Evolutionary conservation across 2,113 vertebrate genomes (phyloP).

Genomic region (Misgurnus anguillicaudatus): DNA sequence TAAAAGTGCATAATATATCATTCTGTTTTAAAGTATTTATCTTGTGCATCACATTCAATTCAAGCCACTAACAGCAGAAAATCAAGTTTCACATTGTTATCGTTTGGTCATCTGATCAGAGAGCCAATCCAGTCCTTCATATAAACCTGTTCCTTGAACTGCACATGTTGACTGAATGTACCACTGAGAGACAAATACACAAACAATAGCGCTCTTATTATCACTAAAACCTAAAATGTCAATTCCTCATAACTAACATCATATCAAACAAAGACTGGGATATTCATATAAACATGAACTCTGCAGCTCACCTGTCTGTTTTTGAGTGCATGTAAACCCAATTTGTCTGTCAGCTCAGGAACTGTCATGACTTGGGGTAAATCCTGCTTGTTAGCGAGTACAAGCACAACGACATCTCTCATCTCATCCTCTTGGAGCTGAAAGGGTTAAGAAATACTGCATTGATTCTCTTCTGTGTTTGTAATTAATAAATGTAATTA

Average conservation of each 20-base stretch:
- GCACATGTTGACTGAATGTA: constrained; percentile 87
- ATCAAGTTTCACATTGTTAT: constrained; percentile 57
- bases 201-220: neutral
- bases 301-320: constrained; percentile 65
- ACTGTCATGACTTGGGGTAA: constrained; percentile 85
- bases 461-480: neutral
- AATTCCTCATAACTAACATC: neutral
- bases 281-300: too few relatives aligned
- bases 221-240: neutral
- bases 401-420: constrained; percentile 80
- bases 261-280: neutral
- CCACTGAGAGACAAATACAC: constrained; percentile 73
- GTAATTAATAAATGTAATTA: neutral
- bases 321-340: constrained; percentile 79
- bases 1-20: neutral
- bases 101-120: constrained; percentile 85
- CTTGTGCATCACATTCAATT: too few relatives aligned
- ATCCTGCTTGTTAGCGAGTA: constrained; percentile 89
- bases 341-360: constrained; percentile 85
- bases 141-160: constrained; percentile 87
- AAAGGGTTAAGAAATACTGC: constrained; percentile 40
- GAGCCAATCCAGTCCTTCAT: constrained; percentile 90
- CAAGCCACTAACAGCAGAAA: too few relatives aligned
- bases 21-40: too few relatives aligned
- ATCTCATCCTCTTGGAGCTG: constrained; percentile 85